These are phyloP conservation scores for Mythimna loreyi DNA, from an alignment of 2,888 invertebrate species.

Conservation along the genomic window DNA sequence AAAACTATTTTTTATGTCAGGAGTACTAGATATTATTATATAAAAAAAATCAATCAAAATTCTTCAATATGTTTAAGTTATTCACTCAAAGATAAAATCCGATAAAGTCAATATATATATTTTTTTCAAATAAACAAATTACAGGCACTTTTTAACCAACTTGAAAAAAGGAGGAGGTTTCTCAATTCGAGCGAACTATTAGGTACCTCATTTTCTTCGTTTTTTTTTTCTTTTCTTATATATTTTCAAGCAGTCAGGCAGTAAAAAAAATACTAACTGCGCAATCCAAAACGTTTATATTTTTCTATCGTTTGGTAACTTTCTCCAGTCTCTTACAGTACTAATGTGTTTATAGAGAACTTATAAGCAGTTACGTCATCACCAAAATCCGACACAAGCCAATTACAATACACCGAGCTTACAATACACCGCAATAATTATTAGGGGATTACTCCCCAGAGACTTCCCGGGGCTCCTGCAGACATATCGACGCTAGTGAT, in stretches of 20 bases:
- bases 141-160: too few relatives aligned
- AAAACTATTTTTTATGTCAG: neutral
- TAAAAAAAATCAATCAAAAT: slow-evolving; percentile 14
- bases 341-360: slow-evolving; percentile 46
- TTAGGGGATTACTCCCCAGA: slow-evolving; percentile 73
- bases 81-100: too few relatives aligned
- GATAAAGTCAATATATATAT: too few relatives aligned
- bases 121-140: too few relatives aligned
- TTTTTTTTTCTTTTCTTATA: too few relatives aligned
- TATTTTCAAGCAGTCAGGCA: too few relatives aligned
- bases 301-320: too few relatives aligned
- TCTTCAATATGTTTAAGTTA: slow-evolving; percentile 8
- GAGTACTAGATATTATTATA: neutral
- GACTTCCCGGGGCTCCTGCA: slow-evolving; percentile 55
- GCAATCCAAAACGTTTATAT: too few relatives aligned
- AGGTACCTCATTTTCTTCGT: too few relatives aligned
- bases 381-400: slow-evolving; percentile 46
- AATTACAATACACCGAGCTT: slow-evolving; percentile 62
- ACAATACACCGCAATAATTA: slow-evolving; percentile 71
- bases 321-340: slow-evolving; percentile 29
- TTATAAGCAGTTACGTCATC: slow-evolving; percentile 57
- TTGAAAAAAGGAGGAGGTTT: too few relatives aligned
- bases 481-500: slow-evolving; percentile 64
- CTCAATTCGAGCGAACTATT: too few relatives aligned
- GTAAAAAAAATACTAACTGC: too few relatives aligned